Evolutionary conservation across 2,113 vertebrate genomes (phyloP).

Genomic region (Xyrauchen texanus): DNA sequence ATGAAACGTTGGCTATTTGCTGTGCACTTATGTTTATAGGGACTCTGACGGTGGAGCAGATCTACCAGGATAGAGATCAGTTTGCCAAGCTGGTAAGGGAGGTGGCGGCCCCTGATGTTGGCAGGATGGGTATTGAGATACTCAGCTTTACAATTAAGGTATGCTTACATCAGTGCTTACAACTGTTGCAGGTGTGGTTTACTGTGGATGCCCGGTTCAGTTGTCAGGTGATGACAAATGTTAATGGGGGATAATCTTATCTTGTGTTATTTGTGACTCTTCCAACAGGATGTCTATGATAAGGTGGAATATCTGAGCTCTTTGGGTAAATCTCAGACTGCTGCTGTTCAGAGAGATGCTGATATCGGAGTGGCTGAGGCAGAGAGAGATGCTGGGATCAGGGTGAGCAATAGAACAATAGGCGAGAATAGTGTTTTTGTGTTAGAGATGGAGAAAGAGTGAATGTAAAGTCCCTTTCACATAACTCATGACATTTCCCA

Average conservation of each 20-base stretch:
- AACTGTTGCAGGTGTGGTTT: too few species aligned
- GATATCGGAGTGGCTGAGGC: conserved; percentile 96
- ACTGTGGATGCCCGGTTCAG: too few species aligned
- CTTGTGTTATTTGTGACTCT: not conserved
- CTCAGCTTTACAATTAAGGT: conserved; percentile 99
- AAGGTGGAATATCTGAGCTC: conserved; percentile 98
- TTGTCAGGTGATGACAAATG: too few species aligned
- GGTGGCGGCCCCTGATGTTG: conserved; percentile 92
- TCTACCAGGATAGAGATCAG: conserved; percentile 95
- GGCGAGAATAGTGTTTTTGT: not conserved
- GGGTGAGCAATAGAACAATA: conserved; percentile 70
- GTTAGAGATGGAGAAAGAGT: not conserved
- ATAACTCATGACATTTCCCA: too few species aligned
- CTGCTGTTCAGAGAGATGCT: conserved; percentile 91
- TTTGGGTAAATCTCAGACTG: conserved; percentile 94
- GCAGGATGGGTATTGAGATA: conserved; percentile 97
- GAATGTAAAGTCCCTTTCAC: too few species aligned
- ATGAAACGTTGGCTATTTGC: not conserved
- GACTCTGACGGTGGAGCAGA: conserved; percentile 95
- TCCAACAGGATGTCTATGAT: conserved; percentile 90
- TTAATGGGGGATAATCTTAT: not conserved
- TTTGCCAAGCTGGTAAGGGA: conserved; percentile 94
- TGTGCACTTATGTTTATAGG: conserved; percentile 68
- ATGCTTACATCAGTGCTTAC: not conserved
- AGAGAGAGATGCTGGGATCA: conserved; percentile 92